phyloP scores from a whole-genome alignment of 2,797 vertebrate genomes.

The Nannoperca australis region DNA sequence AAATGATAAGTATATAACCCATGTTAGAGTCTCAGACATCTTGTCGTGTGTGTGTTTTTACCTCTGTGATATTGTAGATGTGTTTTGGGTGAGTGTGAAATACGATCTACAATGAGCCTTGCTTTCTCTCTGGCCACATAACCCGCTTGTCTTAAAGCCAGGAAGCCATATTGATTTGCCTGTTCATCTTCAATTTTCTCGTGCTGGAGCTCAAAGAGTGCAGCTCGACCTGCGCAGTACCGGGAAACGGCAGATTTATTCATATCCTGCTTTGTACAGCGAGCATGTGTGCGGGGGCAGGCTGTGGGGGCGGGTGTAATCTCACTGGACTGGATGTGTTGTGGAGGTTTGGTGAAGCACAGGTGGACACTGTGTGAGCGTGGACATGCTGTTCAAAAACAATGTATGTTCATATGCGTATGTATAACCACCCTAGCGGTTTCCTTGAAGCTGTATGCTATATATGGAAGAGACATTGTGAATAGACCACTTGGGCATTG shows the following conservation, averaged over 20 bases:
- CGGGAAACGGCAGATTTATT: conserved; percentile 54
- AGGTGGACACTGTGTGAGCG: conserved; percentile 49
- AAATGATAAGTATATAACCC: not conserved
- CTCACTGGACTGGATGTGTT: conserved; percentile 64
- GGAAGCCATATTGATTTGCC: conserved; percentile 54
- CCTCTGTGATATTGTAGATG: conserved; percentile 34
- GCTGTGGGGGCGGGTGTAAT: conserved; percentile 68
- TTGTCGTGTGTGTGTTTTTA: not conserved
- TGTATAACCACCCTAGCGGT: not conserved
- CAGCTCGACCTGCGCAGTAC: conserved; percentile 52
- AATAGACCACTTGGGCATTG: not conserved
- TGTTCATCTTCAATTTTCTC: conserved; percentile 62
- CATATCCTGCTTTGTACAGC: conserved; percentile 63
- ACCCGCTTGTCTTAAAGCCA: conserved; percentile 52
- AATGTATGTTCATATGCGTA: conserved; percentile 13
- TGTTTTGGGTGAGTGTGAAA: conserved; percentile 55
- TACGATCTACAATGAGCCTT: conserved; percentile 43
- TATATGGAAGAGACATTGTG: not conserved
- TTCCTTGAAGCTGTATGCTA: conserved; percentile 4
- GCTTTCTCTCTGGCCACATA: conserved; percentile 43
- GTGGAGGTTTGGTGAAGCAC: conserved; percentile 54
- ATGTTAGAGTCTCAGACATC: not conserved
- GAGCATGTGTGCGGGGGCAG: conserved; percentile 71
- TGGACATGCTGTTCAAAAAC: conserved; percentile 47
- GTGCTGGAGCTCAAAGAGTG: conserved; percentile 44